Percentiles rank a stretch among this genome's conserved stretches.
These are phyloP conservation scores for Cossypha polioptera DNA, from an alignment of 2,797 vertebrate genomes.

Conservation along the genomic window DNA sequence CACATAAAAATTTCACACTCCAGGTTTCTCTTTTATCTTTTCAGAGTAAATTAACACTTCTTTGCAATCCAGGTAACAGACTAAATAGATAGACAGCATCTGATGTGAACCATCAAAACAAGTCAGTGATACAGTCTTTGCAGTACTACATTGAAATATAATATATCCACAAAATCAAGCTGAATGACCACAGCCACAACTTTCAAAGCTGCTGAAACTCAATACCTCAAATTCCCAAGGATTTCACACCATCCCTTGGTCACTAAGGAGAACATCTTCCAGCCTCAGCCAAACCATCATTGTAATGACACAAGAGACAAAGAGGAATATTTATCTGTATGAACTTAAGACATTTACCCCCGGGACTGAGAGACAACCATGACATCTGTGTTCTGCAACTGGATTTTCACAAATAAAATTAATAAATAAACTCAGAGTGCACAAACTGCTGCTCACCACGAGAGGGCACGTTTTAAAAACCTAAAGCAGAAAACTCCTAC, in stretches of 20 bases:
- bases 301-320: neutral
- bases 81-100: neutral
- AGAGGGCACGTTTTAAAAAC: constrained; percentile 69
- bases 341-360: rapidly evolving
- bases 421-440: neutral
- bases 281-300: neutral
- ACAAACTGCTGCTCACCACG: constrained; percentile 36
- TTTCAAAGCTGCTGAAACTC: neutral
- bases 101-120: neutral
- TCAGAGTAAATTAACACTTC: neutral
- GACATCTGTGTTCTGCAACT: neutral
- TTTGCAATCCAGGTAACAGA: neutral
- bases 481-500: neutral
- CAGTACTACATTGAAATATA: neutral
- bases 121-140: neutral
- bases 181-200: neutral
- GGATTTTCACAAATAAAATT: neutral
- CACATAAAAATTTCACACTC: neutral
- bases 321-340: neutral
- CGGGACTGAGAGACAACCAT: neutral
- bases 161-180: neutral
- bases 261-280: neutral
- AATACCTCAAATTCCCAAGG: neutral
- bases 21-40: neutral
- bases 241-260: neutral